A percentile compares a stretch with the other conserved stretches of the same genome.
Evolutionary conservation across 2,888 invertebrate genomes (phyloP).

Genomic region (Glaucopsyche alexis): DNA sequence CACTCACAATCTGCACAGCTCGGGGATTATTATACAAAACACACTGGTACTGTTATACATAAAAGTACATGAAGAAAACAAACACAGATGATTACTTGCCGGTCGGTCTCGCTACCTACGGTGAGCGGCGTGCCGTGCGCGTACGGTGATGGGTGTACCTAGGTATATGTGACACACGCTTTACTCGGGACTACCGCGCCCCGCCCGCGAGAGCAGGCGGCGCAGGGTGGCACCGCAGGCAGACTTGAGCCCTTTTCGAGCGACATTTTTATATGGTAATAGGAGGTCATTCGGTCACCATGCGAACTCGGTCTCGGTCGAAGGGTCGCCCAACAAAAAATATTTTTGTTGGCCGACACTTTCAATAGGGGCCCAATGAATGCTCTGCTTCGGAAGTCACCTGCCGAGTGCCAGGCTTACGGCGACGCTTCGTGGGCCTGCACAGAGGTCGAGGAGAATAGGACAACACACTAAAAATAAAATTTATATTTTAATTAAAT

Average conservation of each 20-base stretch:
- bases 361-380: background rate
- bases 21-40: background rate
- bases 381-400: background rate
- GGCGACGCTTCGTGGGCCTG: conserved; percentile 72
- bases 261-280: background rate
- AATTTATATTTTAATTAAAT: background rate
- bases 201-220: no score
- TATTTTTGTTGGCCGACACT: background rate
- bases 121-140: background rate
- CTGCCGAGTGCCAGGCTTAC: conserved; percentile 17
- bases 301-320: background rate
- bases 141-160: background rate
- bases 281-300: background rate
- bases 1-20: background rate
- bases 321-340: background rate
- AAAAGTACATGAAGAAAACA: background rate
- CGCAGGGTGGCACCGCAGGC: background rate
- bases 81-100: conserved; percentile 9
- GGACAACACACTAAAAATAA: background rate
- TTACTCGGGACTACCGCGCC: background rate
- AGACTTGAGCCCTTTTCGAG: background rate
- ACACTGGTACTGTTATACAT: background rate
- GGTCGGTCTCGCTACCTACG: background rate
- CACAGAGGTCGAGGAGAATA: conserved; percentile 46
- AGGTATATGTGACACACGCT: background rate